Conservation (phyloP, 1,140 invertebrate genomes). For the Trigoniulus corallinus region DNA sequence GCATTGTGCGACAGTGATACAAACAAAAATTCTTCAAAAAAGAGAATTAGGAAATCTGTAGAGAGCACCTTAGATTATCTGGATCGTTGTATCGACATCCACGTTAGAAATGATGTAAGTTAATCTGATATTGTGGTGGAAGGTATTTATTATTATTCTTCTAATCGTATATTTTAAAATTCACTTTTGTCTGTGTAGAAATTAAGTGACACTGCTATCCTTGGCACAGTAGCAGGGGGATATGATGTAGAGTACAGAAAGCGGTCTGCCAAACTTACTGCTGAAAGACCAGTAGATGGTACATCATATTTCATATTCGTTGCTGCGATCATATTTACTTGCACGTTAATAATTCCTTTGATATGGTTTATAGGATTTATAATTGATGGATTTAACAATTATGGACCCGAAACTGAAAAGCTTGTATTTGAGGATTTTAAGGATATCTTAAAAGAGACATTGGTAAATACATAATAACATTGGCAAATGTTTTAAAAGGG, state of each 20-base stretch:
- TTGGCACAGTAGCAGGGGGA: slow-evolving; percentile 58
- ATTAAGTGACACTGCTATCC: slow-evolving; percentile 26
- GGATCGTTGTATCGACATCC: slow-evolving; percentile 16
- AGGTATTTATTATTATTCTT: not conserved
- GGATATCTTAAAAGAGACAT: not conserved
- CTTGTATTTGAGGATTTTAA: not conserved
- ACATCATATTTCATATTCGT: not conserved
- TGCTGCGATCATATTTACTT: too few species aligned
- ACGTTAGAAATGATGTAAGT: not conserved
- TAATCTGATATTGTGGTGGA: not conserved
- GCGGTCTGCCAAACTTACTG: slow-evolving; percentile 37
- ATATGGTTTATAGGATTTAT: not conserved
- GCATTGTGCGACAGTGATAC: slow-evolving; percentile 66
- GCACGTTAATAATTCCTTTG: too few species aligned
- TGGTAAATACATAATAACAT: not conserved
- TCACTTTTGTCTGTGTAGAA: too few species aligned
- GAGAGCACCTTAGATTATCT: slow-evolving; percentile 22
- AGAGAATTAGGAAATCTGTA: slow-evolving; percentile 45
- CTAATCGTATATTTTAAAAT: not conserved
- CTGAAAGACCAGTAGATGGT: slow-evolving; percentile 30
- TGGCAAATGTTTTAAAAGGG: not conserved
- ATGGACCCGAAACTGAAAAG: not conserved
- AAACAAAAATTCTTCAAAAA: slow-evolving; percentile 40
- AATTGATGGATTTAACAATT: not conserved
- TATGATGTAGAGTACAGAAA: slow-evolving; percentile 33